Conservation (phyloP, 35 echinoderm and acorn worm genomes). For the Amphiura filiformis region DNA sequence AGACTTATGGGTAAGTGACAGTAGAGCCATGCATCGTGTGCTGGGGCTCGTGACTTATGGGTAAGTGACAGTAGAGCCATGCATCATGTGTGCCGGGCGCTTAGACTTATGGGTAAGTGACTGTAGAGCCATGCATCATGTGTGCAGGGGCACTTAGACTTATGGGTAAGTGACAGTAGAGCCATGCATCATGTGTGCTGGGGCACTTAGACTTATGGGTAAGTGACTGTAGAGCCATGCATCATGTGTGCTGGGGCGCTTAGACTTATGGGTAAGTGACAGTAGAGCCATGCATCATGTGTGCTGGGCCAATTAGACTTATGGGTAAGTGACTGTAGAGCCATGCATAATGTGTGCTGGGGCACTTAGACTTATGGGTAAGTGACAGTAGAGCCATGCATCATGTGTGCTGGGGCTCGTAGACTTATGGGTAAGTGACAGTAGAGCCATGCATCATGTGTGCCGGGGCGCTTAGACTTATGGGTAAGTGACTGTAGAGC, state of each 20-base stretch:
- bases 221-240: constrained; percentile 81
- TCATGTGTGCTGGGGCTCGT: constrained; percentile 92
- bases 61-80: constrained; percentile 79
- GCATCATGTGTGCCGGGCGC: constrained; percentile 95
- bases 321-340: constrained; percentile 73
- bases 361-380: constrained; percentile 63
- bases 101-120: constrained; percentile 47
- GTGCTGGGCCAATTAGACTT: constrained; percentile 67
- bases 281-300: constrained; percentile 99
- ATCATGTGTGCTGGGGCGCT: constrained; percentile 95
- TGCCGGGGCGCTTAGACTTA: constrained; percentile 67
- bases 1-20: constrained; percentile 40
- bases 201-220: constrained; percentile 66
- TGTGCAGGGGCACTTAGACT: too few relatives aligned
- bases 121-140: background rate
- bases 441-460: constrained; percentile 99
- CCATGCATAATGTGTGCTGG: constrained; percentile 96
- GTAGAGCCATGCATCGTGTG: constrained; percentile 97
- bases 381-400: constrained; percentile 86
- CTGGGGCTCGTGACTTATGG: constrained; percentile 69
- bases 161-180: too few relatives aligned
- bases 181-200: constrained; percentile 96
- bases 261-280: constrained; percentile 37
- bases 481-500: constrained; percentile 23
- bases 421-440: constrained; percentile 40